phyloP scores from a whole-genome alignment of 2,888 invertebrate species.

The Exocentrus adspersus region DNA sequence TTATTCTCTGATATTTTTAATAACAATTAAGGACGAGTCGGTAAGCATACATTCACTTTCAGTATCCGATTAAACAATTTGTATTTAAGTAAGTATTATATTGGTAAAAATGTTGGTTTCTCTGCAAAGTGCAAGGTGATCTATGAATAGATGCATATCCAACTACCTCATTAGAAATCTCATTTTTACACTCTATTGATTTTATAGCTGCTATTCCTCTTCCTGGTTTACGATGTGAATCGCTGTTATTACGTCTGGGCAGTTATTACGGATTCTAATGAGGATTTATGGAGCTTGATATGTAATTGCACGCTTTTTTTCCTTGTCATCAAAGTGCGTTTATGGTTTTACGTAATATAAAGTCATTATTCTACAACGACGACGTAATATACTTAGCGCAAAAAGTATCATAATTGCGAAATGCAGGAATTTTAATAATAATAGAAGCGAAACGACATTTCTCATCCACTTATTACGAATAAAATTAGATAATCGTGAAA shows the following conservation, averaged over 20 bases:
- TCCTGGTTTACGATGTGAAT: not conserved
- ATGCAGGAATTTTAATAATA: not conserved
- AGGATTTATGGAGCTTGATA: not conserved
- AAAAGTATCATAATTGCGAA: not conserved
- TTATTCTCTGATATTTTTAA: too few species aligned
- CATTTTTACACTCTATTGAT: not conserved
- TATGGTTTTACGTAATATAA: not conserved
- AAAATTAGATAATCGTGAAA: too few species aligned
- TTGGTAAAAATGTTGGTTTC: not conserved
- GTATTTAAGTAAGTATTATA: not conserved
- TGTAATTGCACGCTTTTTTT: not conserved
- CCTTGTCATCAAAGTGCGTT: not conserved
- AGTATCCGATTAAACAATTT: too few species aligned
- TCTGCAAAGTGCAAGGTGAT: not conserved
- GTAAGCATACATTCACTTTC: too few species aligned
- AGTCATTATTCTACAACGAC: not conserved
- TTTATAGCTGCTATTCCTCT: not conserved
- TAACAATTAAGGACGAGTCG: too few species aligned
- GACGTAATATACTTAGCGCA: not conserved
- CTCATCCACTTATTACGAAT: not conserved
- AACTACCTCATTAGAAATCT: not conserved
- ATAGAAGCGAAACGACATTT: not conserved
- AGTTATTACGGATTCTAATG: not conserved
- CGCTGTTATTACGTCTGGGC: not conserved
- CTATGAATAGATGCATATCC: not conserved